Percentiles rank a stretch among this genome's conserved stretches.
Conservation (phyloP, 2,113 vertebrate species). For the Grammomys dolichurus region DNA sequence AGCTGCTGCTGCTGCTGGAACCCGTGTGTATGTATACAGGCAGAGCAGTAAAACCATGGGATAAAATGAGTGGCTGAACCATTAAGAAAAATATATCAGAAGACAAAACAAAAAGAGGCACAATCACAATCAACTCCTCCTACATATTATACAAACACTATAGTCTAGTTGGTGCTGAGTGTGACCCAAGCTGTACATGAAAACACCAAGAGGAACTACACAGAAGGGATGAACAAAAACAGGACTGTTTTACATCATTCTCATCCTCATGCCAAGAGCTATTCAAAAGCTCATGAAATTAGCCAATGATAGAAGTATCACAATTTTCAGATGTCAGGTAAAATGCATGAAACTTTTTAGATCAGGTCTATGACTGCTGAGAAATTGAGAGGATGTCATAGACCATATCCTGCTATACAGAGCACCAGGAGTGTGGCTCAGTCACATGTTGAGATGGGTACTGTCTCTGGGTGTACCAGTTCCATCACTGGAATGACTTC, state of each 20-base stretch:
- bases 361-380: constrained; percentile 48
- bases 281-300: constrained; percentile 63
- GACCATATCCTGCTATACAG: background rate
- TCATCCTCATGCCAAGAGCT: constrained; percentile 73
- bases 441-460: background rate
- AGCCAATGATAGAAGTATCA: constrained; percentile 56
- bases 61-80: constrained; percentile 63
- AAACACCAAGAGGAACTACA: constrained; percentile 32
- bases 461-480: background rate
- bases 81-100: constrained; percentile 19
- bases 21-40: constrained; percentile 58
- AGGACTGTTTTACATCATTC: constrained; percentile 69
- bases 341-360: constrained; percentile 39
- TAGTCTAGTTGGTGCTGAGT: constrained; percentile 52
- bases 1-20: constrained; percentile 23
- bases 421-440: background rate
- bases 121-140: constrained; percentile 63
- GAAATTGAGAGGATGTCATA: constrained; percentile 20
- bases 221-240: constrained; percentile 3
- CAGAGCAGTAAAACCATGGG: constrained; percentile 32
- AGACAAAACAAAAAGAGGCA: background rate
- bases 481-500: background rate
- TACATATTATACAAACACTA: constrained; percentile 67
- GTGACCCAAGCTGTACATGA: constrained; percentile 45
- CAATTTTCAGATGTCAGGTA: constrained; percentile 54